Percentiles rank a stretch among this genome's conserved stretches.
These are phyloP conservation scores for Epinephelus coioides DNA, from an alignment of 2,797 vertebrate species.

Conservation along the genomic window DNA sequence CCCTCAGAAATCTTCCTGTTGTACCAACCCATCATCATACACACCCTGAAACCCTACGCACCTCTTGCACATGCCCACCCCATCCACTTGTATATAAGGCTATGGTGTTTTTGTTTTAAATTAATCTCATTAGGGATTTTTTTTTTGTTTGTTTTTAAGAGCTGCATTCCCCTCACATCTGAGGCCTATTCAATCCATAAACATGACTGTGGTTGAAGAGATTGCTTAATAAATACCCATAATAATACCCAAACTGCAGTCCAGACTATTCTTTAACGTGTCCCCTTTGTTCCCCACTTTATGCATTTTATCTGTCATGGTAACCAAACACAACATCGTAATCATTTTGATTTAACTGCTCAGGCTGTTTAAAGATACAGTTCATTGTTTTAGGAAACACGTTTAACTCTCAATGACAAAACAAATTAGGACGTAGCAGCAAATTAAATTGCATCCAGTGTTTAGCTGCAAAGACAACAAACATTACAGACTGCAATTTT, in stretches of 20 bases:
- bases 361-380: too few relatives aligned
- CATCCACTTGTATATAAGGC: slow-evolving; percentile 90
- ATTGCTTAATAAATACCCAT: slow-evolving; percentile 88
- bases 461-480: too few relatives aligned
- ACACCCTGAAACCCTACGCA: slow-evolving; percentile 73
- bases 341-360: too few relatives aligned
- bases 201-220: slow-evolving; percentile 86
- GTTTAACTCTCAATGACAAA: too few relatives aligned
- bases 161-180: slow-evolving; percentile 85
- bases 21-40: slow-evolving; percentile 75
- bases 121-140: slow-evolving; percentile 87
- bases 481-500: too few relatives aligned
- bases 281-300: too few relatives aligned
- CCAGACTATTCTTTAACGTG: slow-evolving; percentile 26
- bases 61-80: slow-evolving; percentile 87
- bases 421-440: background rate
- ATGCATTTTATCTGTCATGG: too few relatives aligned
- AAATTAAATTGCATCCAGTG: slow-evolving; percentile 7
- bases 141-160: slow-evolving; percentile 83
- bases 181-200: slow-evolving; percentile 84
- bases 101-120: slow-evolving; percentile 89
- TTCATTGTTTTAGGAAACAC: too few relatives aligned
- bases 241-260: slow-evolving; percentile 78
- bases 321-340: too few relatives aligned
- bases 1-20: slow-evolving; percentile 64